phyloP scores from a whole-genome alignment of 2,888 invertebrate genomes.

The Cataglyphis rosenhaueri region DNA sequence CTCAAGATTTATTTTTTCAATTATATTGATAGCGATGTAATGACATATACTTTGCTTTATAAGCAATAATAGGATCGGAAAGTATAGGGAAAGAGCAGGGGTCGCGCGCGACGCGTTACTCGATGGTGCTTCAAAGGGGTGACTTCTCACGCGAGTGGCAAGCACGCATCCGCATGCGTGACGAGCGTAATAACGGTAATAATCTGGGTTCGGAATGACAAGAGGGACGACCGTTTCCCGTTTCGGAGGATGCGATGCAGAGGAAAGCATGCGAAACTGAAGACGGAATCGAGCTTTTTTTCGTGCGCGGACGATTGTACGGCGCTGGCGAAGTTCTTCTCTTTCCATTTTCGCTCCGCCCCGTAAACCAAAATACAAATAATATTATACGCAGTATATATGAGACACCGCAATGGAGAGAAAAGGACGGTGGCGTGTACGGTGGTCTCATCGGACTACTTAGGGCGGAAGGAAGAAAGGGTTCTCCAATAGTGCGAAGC shows the following conservation, averaged over 20 bases:
- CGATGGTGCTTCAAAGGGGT: constrained; percentile 59
- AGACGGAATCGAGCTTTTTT: constrained; percentile 68
- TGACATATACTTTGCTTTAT: background rate
- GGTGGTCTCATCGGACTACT: constrained; percentile 78
- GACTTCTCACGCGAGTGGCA: constrained; percentile 73
- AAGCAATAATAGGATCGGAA: background rate
- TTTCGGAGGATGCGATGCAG: background rate
- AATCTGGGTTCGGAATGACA: background rate
- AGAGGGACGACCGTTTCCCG: constrained; percentile 26
- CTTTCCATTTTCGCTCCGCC: constrained; percentile 82
- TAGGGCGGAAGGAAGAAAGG: constrained; percentile 67
- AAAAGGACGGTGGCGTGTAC: constrained; percentile 54
- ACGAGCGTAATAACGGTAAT: constrained; percentile 58
- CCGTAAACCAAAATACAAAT: constrained; percentile 85
- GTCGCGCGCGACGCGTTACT: background rate
- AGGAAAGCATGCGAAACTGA: constrained; percentile 45
- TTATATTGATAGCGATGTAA: background rate
- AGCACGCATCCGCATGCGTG: constrained; percentile 48
- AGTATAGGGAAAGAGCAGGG: background rate
- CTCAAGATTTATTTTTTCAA: background rate
- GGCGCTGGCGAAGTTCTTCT: constrained; percentile 66
- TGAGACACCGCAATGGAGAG: constrained; percentile 73
- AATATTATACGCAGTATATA: constrained; percentile 72
- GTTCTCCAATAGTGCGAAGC: constrained; percentile 76
- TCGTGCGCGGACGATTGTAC: constrained; percentile 80